phyloP scores from a whole-genome alignment of 2,888 invertebrate genomes.

The Cheiracanthium punctorium region DNA sequence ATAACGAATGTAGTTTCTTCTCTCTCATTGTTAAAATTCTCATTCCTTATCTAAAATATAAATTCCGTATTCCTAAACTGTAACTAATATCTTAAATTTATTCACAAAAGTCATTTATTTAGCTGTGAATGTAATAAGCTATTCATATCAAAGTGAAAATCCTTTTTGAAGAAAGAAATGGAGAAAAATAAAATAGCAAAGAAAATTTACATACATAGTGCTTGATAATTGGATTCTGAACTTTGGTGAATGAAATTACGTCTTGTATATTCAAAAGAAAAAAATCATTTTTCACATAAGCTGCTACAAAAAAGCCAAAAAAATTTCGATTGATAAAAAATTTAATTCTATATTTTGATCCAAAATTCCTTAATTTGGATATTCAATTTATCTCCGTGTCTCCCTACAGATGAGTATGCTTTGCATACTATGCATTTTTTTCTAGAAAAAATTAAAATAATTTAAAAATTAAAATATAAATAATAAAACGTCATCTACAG shows the following conservation, averaged over 20 bases:
- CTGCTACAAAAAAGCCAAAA: too few relatives aligned
- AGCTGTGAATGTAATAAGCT: not conserved
- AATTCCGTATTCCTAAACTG: not conserved
- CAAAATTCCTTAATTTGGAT: too few relatives aligned
- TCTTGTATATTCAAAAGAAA: not conserved
- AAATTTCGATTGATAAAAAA: too few relatives aligned
- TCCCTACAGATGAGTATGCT: too few relatives aligned
- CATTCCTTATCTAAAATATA: not conserved
- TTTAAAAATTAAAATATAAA: too few relatives aligned
- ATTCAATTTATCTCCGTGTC: too few relatives aligned
- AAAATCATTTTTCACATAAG: not conserved
- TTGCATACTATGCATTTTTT: too few relatives aligned
- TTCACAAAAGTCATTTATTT: conserved; percentile 1
- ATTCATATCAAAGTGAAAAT: not conserved
- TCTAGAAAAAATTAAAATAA: too few relatives aligned
- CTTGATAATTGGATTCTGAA: not conserved
- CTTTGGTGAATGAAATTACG: not conserved
- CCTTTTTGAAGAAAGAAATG: not conserved
- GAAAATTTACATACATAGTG: not conserved
- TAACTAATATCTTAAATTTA: not conserved
- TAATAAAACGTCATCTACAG: too few relatives aligned
- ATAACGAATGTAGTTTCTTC: not conserved
- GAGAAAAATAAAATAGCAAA: not conserved
- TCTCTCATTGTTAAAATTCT: not conserved
- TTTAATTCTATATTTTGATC: not conserved